Conservation (phyloP, 2,797 vertebrate genomes). For the Melanotaenia maccullochi region DNA sequence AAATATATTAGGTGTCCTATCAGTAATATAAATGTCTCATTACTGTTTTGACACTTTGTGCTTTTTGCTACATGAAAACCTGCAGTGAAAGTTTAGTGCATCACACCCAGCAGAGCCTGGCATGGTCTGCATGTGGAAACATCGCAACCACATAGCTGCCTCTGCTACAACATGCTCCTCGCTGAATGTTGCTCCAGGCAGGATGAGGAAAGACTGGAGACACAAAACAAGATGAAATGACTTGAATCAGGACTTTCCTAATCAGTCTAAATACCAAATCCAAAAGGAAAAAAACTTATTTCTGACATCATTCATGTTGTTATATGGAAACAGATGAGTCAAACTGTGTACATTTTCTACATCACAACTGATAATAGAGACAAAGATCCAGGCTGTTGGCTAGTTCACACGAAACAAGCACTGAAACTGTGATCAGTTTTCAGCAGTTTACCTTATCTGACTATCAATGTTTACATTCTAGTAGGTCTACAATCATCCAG, state of each 20-base stretch:
- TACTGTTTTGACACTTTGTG: neutral
- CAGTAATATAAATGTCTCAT: neutral
- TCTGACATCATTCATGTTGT: too few relatives aligned
- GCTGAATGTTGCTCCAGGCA: conserved; percentile 63
- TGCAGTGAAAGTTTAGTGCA: conserved; percentile 49
- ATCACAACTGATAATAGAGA: too few relatives aligned
- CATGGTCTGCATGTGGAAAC: conserved; percentile 77
- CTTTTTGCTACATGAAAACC: conserved; percentile 19
- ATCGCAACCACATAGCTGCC: conserved; percentile 77
- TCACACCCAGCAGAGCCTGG: conserved; percentile 68
- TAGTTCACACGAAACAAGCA: too few relatives aligned
- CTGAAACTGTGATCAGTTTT: too few relatives aligned
- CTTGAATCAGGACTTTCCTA: neutral
- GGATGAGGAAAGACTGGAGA: conserved; percentile 28
- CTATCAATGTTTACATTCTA: too few relatives aligned
- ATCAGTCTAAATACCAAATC: too few relatives aligned
- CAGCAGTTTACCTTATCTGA: too few relatives aligned
- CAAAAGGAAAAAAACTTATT: too few relatives aligned
- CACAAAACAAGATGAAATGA: conserved; percentile 40
- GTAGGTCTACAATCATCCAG: too few relatives aligned
- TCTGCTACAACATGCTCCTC: conserved; percentile 76
- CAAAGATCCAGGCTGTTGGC: too few relatives aligned
- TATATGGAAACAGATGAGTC: too few relatives aligned
- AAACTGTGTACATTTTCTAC: too few relatives aligned
- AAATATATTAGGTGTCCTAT: neutral